These are phyloP conservation scores for Eupristina koningsbergeri DNA, from an alignment of 1,140 invertebrate species.

Conservation along the genomic window DNA sequence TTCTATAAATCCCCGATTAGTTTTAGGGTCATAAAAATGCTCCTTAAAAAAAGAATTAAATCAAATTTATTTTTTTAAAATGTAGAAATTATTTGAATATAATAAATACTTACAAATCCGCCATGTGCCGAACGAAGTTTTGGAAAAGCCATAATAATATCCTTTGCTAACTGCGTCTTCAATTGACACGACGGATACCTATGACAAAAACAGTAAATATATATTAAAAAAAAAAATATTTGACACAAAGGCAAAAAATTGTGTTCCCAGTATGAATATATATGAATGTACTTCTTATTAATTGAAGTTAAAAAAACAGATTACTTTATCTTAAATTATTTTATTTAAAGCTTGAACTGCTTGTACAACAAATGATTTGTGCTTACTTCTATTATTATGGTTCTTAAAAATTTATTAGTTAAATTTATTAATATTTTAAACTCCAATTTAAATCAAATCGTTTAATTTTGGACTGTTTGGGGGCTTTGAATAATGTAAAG, in stretches of 20 bases:
- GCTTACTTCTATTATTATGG: no score
- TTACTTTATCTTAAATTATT: no score
- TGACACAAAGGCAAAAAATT: background rate
- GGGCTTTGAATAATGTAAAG: background rate
- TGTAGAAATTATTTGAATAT: background rate
- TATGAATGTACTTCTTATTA: no score
- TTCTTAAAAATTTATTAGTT: no score
- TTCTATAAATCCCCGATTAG: conserved; percentile 43
- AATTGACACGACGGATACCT: conserved; percentile 46
- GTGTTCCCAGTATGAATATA: no score
- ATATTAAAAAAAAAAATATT: background rate
- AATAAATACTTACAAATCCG: conserved; percentile 41
- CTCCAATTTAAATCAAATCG: background rate
- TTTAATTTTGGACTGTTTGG: background rate
- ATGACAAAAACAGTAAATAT: background rate
- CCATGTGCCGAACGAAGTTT: conserved; percentile 37
- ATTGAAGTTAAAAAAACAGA: no score
- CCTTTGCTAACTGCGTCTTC: conserved; percentile 42
- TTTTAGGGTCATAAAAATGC: conserved; percentile 48
- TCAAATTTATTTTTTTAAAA: background rate
- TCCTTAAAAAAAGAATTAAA: conserved; percentile 21
- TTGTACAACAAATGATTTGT: no score
- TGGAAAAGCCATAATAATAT: conserved; percentile 42
- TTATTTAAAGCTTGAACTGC: no score
- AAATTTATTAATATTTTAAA: no score